Percentiles rank a stretch among this genome's conserved stretches.
Conservation (phyloP, 2,113 vertebrate genomes). For the Hoplias malabaricus region DNA sequence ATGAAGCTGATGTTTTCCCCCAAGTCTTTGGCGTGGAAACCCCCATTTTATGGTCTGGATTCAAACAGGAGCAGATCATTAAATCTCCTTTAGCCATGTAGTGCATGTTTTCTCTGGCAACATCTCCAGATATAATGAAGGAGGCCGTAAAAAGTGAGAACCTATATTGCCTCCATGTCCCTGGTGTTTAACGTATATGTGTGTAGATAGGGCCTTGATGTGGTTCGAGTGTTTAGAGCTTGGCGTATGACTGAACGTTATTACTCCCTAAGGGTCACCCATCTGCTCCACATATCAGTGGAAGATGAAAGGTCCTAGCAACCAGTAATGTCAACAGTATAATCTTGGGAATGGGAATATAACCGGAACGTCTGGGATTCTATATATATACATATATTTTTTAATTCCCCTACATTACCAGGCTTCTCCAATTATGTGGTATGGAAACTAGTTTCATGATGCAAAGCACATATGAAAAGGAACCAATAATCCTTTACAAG, state of each 20-base stretch:
- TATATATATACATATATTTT: not conserved
- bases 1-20: not conserved
- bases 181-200: conserved; percentile 38
- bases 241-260: conserved; percentile 45
- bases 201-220: conserved; percentile 48
- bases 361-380: not conserved
- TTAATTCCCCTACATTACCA: conserved; percentile 1
- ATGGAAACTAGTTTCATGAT: conserved; percentile 47
- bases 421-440: conserved; percentile 41
- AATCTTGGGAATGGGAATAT: conserved; percentile 62
- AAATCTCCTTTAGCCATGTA: conserved; percentile 3
- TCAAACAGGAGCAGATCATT: conserved; percentile 19
- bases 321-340: conserved; percentile 66
- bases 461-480: not conserved
- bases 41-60: conserved; percentile 39
- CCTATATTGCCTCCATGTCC: not conserved
- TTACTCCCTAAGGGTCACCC: conserved; percentile 55
- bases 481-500: not conserved
- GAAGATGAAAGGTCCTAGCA: conserved; percentile 60
- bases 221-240: conserved; percentile 49
- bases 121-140: conserved; percentile 32
- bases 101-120: conserved; percentile 28
- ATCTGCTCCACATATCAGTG: conserved; percentile 70
- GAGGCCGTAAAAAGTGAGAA: conserved; percentile 34
- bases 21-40: not conserved